Percentiles rank a stretch among this genome's conserved stretches.
phyloP scores from a whole-genome alignment of 2,113 vertebrate genomes.

The Microcebus ravelobensis region DNA sequence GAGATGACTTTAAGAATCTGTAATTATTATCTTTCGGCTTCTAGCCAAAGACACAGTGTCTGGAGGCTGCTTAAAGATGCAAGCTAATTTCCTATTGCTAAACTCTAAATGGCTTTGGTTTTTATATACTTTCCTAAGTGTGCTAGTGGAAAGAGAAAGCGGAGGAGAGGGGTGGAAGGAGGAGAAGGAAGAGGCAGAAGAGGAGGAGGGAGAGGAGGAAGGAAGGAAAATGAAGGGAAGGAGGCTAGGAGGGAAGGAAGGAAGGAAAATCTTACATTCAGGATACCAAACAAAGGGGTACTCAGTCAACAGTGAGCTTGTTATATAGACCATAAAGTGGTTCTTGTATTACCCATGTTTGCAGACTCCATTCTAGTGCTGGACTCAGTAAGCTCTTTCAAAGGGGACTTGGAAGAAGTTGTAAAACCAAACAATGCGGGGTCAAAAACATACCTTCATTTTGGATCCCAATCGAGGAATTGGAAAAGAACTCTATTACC shows the following conservation, averaged over 20 bases:
- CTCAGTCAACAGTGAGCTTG: neutral
- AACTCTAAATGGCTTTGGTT: neutral
- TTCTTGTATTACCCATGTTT: neutral
- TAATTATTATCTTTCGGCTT: neutral
- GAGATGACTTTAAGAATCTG: neutral
- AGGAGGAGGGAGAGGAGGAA: accelerated
- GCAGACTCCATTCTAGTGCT: neutral
- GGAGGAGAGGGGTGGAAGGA: neutral
- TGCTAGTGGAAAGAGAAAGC: neutral
- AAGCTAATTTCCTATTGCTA: neutral
- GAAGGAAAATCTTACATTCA: neutral
- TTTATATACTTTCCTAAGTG: neutral
- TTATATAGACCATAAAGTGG: accelerated
- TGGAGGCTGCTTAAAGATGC: neutral
- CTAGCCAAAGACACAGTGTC: neutral
- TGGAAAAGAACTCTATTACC: neutral
- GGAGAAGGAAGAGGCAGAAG: neutral
- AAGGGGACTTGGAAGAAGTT: neutral
- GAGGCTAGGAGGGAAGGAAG: neutral
- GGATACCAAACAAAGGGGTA: accelerated
- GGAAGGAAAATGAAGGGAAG: accelerated
- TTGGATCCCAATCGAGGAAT: neutral
- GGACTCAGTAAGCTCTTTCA: neutral
- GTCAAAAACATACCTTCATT: neutral
- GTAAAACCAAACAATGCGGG: neutral